Conservation (phyloP, 1,140 invertebrate species). For the Thereuonema tuberculata region DNA sequence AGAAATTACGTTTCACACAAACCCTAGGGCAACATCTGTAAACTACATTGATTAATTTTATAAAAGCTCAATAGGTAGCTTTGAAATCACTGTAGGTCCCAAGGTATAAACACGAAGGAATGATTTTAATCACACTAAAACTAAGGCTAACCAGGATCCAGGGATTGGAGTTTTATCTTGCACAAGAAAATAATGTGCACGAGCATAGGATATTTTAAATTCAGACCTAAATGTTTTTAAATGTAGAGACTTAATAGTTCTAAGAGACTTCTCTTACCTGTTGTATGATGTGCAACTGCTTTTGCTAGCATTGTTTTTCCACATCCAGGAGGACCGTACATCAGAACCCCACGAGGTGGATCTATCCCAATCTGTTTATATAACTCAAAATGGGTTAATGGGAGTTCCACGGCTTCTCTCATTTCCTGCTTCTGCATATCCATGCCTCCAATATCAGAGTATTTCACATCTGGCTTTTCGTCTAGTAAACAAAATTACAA, state of each 20-base stretch:
- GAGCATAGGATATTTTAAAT: too few species aligned
- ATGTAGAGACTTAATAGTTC: neutral
- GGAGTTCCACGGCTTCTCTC: constrained; percentile 93
- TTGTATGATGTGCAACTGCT: constrained; percentile 93
- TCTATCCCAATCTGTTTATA: constrained; percentile 97
- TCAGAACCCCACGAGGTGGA: constrained; percentile 91
- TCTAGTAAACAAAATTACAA: constrained; percentile 41
- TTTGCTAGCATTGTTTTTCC: constrained; percentile 99
- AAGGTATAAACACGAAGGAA: too few species aligned
- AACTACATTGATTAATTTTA: too few species aligned
- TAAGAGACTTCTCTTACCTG: constrained; percentile 41
- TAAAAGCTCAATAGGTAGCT: too few species aligned
- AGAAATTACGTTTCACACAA: too few species aligned
- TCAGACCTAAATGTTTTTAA: too few species aligned
- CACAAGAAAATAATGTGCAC: too few species aligned
- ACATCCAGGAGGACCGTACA: constrained; percentile 96
- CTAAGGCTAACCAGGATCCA: too few species aligned
- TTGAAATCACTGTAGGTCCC: too few species aligned
- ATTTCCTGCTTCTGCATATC: constrained; percentile 99
- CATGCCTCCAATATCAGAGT: constrained; percentile 97
- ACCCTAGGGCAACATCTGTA: too few species aligned
- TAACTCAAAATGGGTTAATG: constrained; percentile 95
- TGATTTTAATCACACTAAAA: too few species aligned
- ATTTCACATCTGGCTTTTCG: constrained; percentile 96
- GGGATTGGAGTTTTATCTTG: too few species aligned